These are phyloP conservation scores for Tetragonula carbonaria DNA, from an alignment of 2,888 invertebrate species.

Conservation along the genomic window DNA sequence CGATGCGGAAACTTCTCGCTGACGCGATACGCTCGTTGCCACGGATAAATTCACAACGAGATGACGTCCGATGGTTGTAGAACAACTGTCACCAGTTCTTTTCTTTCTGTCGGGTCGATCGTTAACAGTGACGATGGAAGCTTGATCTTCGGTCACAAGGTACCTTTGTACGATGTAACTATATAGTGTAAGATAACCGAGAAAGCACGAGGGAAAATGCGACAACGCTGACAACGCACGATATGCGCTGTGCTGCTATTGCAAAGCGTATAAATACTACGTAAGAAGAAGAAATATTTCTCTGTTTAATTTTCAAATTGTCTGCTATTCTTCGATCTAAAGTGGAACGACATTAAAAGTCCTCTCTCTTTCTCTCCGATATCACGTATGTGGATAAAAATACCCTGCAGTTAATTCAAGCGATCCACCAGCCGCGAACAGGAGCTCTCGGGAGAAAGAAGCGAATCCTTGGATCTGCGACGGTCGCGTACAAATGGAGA, in stretches of 20 bases:
- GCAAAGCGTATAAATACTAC: background rate
- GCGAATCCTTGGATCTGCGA: constrained; percentile 21
- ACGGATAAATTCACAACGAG: constrained; percentile 35
- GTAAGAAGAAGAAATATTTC: background rate
- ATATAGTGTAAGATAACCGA: background rate
- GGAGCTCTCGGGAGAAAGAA: constrained; percentile 12
- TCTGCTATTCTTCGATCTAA: background rate
- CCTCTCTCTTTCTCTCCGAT: background rate
- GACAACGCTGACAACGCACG: background rate
- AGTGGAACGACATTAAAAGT: background rate
- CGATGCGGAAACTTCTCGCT: constrained; percentile 56
- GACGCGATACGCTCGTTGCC: constrained; percentile 8
- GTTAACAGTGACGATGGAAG: background rate
- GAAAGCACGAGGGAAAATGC: background rate
- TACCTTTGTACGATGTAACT: background rate
- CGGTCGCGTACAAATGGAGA: constrained; percentile 48
- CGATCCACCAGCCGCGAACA: background rate
- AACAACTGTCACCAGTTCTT: constrained; percentile 29
- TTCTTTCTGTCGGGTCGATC: background rate
- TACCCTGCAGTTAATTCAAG: constrained; percentile 2
- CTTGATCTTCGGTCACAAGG: background rate
- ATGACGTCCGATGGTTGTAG: constrained; percentile 24
- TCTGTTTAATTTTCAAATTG: background rate
- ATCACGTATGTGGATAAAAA: background rate
- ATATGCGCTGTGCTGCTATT: background rate